These are phyloP conservation scores for Euplexia lucipara DNA, from an alignment of 2,888 invertebrate species.

Conservation along the genomic window DNA sequence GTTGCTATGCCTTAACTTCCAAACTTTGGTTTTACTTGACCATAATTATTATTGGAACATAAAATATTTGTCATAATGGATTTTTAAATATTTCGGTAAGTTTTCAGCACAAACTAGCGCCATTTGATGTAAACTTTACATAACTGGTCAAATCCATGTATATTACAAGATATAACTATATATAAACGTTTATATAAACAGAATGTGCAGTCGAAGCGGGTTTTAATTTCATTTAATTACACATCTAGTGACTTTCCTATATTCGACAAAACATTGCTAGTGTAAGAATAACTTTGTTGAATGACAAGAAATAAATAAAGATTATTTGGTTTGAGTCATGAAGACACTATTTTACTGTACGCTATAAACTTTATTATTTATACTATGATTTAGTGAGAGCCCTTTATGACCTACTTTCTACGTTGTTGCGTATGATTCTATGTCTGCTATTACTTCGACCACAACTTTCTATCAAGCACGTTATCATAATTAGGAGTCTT, in stretches of 20 bases:
- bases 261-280: conserved; percentile 68
- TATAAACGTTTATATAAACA: conserved; percentile 64
- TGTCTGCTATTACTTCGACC: conserved; percentile 12
- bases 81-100: conserved; percentile 11
- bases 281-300: conserved; percentile 74
- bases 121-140: conserved; percentile 23
- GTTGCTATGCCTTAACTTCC: conserved; percentile 2
- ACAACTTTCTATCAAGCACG: conserved; percentile 21
- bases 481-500: conserved; percentile 41
- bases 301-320: conserved; percentile 43
- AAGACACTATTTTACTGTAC: conserved; percentile 46
- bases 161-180: conserved; percentile 59
- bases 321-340: conserved; percentile 40
- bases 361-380: conserved; percentile 6
- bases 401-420: conserved; percentile 17
- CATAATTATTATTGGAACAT: conserved; percentile 16
- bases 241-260: conserved; percentile 78
- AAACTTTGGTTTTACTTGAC: conserved; percentile 18
- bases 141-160: conserved; percentile 43
- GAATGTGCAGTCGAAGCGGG: conserved; percentile 77
- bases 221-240: conserved; percentile 67
- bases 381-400: conserved; percentile 7
- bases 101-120: conserved; percentile 34
- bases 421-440: conserved; percentile 7
- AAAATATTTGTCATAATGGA: conserved; percentile 17